Base-by-base conservation (phyloP, 2,888 invertebrate genomes). In the Acleris sparsana region DNA sequence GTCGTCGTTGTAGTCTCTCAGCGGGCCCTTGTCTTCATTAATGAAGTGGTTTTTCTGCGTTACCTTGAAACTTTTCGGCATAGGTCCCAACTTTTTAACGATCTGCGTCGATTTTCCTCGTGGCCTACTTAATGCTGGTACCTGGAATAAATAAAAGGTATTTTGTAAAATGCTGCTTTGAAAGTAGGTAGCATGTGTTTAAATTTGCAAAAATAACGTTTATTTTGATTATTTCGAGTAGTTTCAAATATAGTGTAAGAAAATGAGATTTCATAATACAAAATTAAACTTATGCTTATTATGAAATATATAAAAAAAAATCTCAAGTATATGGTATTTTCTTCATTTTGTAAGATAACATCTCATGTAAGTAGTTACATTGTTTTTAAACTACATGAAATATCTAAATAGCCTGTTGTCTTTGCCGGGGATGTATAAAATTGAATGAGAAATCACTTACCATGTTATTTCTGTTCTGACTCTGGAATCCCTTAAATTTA, bases 11-110 rank as follows among this genome's bases (percentile, higher is more conserved):
- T 20, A 55, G 39, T 55, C 20, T 6, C 39, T 22, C 33, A 33
- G 33, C 33, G 55, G 55, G 4, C 43, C 55, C 20, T 43, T 39
- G 3, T 11, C 16, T 22, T 6, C 0, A 43, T 55, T 39, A 20
- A 55, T 55, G 20, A 55, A 55, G n/a, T 55, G 55, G n/a, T 55
- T 55, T 7, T 16, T 22, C 13, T 43, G 39, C 3, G 16, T 4
- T 43, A 43, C 16, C 18, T 17, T 16, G 20, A 16, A 9, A 16
- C 5, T 43, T 55, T 11, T 16, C 16, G 20, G 9, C 43, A 20
- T 20, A 18, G 13, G 16, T 4, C 22, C 55, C 55, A 43, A 43
- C 16, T 39, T 43, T 17, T 55, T 55, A n/a, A 55, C 20, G 6
- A 55, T 43, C 11, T 55, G 43, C 20, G 20, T 6, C 43, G 39